Evolutionary conservation across 1,140 invertebrate species (phyloP).

Genomic region (Potamilus streckersoni): DNA sequence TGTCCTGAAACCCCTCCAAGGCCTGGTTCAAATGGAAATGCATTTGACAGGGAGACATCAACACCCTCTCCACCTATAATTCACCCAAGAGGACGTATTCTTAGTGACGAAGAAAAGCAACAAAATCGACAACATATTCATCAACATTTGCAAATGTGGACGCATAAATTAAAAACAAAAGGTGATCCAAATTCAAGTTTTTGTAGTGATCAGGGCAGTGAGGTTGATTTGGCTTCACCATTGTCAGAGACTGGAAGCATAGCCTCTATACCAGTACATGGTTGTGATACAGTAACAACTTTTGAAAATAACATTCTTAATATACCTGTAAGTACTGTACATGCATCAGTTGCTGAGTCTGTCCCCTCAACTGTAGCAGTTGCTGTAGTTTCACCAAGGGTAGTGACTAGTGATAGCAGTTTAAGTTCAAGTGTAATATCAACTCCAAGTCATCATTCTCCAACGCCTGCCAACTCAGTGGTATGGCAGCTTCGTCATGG

Average conservation of each 20-base stretch:
- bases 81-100: conserved; percentile 44
- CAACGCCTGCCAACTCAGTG: conserved; percentile 11
- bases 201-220: conserved; percentile 22
- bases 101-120: conserved; percentile 59
- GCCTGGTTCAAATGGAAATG: conserved; percentile 17
- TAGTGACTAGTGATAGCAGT: conserved; percentile 3
- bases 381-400: neutral
- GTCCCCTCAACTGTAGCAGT: too few relatives aligned
- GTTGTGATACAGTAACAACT: too few relatives aligned
- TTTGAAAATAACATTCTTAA: too few relatives aligned
- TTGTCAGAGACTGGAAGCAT: conserved; percentile 19
- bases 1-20: conserved; percentile 30
- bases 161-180: conserved; percentile 50
- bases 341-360: too few relatives aligned
- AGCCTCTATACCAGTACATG: neutral
- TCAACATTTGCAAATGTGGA: conserved; percentile 61
- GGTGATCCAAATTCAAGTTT: conserved; percentile 37
- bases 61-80: conserved; percentile 46
- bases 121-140: conserved; percentile 59
- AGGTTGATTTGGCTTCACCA: conserved; percentile 15
- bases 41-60: conserved; percentile 6
- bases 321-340: too few relatives aligned
- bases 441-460: neutral
- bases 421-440: conserved; percentile 27
- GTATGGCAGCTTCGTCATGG: conserved; percentile 24